Evolutionary conservation across 2,888 invertebrate genomes (phyloP), one percentile per base, ranked within the genome.

Genomic region (Sycophila texana): DNA sequence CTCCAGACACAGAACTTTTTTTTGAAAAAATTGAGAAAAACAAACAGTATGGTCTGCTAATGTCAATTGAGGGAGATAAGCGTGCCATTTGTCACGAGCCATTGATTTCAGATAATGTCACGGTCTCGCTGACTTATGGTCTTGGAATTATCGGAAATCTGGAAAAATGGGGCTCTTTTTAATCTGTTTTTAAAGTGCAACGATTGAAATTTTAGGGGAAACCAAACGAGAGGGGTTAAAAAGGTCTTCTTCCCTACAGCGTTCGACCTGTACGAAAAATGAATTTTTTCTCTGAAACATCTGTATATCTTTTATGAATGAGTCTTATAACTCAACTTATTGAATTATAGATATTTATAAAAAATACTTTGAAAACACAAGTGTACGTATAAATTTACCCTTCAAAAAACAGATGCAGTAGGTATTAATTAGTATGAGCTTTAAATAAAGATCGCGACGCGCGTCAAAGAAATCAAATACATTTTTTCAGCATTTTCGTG

Each of bases 61-160:
- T 79, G 76, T 65, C 66, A 51, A 71, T 77, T 70, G 77, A 72
- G 79, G 22, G 58, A 74, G 79, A 82, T 74, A 80, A 74, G 79
- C 77, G 57, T 20, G 57, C 75, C 72, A 77, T 82, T 82, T 82
- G 79, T 77, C 77, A 82, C 79, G 81, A 74, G 57, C 68, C 81
- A 82, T 79, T 82, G 81, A 82, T 80, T 80, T 74, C 55, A 77
- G 70, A 77, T 79, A 79, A 79, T 72, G 63, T 16, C 67, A 16
- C 20, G 74, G 18, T 51, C 60, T n/a, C 12, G 39, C 22, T 70
- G 79, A 79, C 66, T 79, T 74, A 77, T 74, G 74, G 51, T 20
- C 39, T 20, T 39, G 49, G 66, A 68, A 78, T 73, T 61, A 53
- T 81, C 63, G 67, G 20, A 77, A 80, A 78, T 78, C 75, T 51